Base-by-base conservation (phyloP, 2,113 vertebrate genomes). In the Regulus satrapa region DNA sequence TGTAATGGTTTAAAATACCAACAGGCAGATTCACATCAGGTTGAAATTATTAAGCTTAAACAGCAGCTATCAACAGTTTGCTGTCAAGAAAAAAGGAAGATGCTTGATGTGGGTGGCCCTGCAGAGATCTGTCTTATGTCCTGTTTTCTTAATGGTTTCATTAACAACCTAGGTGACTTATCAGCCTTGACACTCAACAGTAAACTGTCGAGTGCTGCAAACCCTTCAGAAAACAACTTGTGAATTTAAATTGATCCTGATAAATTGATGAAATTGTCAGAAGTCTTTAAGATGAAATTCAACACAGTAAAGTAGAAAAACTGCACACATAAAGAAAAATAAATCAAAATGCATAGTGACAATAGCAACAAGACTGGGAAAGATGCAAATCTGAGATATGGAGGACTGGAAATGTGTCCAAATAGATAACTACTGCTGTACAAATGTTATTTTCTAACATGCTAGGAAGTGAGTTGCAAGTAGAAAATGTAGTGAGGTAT, bases 1-100 rank as follows among this genome's bases (percentile, higher is more conserved):
- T 77, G 80, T 23, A 52, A 51, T 23, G 14, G 52, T 87, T 89
- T 84, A 86, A 95, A 84, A 77, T 59, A 81, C 25, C 31, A 94
- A 51, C 24, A 81, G 38, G 24, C 34, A 95, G 84, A 91, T 87
- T 89, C 81, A 59, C 55, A 82, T 96, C 52, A 96, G 66, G 61
- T 85, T 94, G 89, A 94, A 91, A 93, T 89, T 32, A 93, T 75
- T 41, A 89, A 87, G 29, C 24, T 87, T 81, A 91, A 95, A 87
- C 25, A 88, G 49, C 23, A 78, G 48, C 82, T 72, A 75, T 82
- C 85, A 94, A 94, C 77, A 82, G 34, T 78, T 68, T 88, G 17
- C 62, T 79, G 62, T 85, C 74, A 94, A 85, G 78, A 75, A 89
- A 52, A 55, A 48, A 43, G 25, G 69, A 68, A 87, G 54, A 49